Evolutionary conservation across 2,113 vertebrate genomes (phyloP).

Genomic region (Sminthopsis crassicaudata): DNA sequence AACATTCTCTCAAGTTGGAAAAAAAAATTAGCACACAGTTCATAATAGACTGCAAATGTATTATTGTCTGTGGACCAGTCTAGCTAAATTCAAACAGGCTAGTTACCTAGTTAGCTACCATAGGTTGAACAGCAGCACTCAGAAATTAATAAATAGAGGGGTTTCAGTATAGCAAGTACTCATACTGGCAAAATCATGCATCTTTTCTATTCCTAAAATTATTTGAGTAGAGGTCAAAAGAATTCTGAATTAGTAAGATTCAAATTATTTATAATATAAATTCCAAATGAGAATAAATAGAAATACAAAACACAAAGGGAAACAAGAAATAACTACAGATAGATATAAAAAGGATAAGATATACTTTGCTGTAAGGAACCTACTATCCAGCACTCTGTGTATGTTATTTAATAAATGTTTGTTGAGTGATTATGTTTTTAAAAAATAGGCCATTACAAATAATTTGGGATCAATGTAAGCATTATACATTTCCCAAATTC

Average conservation of each 20-base stretch:
- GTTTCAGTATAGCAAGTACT: background rate
- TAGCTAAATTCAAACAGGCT: background rate
- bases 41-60: background rate
- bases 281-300: slow-evolving; percentile 37
- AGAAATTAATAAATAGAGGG: background rate
- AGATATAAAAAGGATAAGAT: slow-evolving; percentile 33
- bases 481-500: background rate
- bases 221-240: background rate
- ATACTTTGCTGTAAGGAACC: background rate
- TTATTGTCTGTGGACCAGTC: background rate
- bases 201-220: background rate
- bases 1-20: background rate
- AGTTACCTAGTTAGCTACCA: background rate
- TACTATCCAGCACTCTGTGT: background rate
- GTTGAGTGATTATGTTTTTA: background rate
- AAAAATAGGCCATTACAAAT: background rate
- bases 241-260: slow-evolving; percentile 12
- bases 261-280: slow-evolving; percentile 5
- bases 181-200: slow-evolving; percentile 1
- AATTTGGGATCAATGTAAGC: background rate
- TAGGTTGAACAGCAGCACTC: background rate
- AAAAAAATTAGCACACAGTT: background rate
- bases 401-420: background rate
- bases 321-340: slow-evolving; percentile 10
- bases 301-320: slow-evolving; percentile 20